phyloP scores from a whole-genome alignment of 2,113 vertebrate species.

The Elgaria multicarinata region DNA sequence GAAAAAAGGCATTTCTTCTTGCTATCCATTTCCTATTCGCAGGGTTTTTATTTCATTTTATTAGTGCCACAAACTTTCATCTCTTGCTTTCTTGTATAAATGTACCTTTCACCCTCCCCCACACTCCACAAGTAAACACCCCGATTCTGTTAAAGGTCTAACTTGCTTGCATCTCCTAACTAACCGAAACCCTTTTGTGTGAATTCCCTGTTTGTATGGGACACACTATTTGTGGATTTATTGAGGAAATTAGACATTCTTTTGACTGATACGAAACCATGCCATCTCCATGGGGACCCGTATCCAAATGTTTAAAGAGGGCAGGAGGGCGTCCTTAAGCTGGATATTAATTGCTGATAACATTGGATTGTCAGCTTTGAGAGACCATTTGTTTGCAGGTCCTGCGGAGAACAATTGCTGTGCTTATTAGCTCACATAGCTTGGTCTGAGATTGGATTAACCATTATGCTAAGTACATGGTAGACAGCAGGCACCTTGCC shows the following conservation, averaged over 20 bases:
- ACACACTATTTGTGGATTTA: not conserved
- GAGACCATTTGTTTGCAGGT: not conserved
- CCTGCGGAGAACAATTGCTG: not conserved
- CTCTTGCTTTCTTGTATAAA: not conserved
- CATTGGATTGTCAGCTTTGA: not conserved
- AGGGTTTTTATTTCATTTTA: not conserved
- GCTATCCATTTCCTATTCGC: not conserved
- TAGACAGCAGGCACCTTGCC: not conserved
- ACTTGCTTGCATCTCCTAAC: not conserved
- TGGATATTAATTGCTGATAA: conserved; percentile 3
- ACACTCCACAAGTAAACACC: not conserved
- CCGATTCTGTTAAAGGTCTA: not conserved
- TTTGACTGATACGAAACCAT: not conserved
- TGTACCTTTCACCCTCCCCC: not conserved
- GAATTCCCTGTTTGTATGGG: not conserved
- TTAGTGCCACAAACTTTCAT: not conserved
- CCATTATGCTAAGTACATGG: not conserved
- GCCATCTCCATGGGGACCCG: not conserved
- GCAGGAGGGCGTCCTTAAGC: not conserved
- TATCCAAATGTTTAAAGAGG: not conserved
- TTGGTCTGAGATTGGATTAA: not conserved
- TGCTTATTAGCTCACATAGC: conserved; percentile 3
- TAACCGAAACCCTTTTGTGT: not conserved
- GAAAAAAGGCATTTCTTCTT: not conserved
- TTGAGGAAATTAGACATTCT: not conserved